Percentiles rank a stretch among this genome's conserved stretches.
Conservation (phyloP, 1,140 invertebrate genomes). For the Orussus abietinus region DNA sequence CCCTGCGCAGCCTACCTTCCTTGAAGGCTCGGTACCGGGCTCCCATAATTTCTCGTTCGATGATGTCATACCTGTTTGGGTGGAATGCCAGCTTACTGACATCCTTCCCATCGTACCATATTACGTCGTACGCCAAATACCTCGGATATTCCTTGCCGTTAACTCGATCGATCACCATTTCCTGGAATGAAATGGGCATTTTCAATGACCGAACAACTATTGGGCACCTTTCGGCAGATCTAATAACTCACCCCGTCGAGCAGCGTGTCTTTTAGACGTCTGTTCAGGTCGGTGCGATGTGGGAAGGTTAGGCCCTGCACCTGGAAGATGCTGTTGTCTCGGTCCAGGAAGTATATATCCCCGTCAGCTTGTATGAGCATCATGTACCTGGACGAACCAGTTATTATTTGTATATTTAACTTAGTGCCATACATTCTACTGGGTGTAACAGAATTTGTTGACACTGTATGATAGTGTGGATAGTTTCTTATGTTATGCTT, state of each 20-base stretch:
- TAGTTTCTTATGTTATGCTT: too few relatives aligned
- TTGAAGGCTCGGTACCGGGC: conserved; percentile 69
- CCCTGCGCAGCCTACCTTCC: conserved; percentile 69
- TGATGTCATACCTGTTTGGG: conserved; percentile 71
- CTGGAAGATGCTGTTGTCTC: conserved; percentile 93
- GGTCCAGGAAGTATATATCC: conserved; percentile 90
- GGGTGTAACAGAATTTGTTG: too few relatives aligned
- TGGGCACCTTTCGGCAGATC: too few relatives aligned
- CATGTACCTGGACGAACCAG: conserved; percentile 73
- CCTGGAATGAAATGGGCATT: conserved; percentile 52
- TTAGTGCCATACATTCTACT: too few relatives aligned
- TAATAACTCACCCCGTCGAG: conserved; percentile 79
- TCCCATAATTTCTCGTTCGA: conserved; percentile 67
- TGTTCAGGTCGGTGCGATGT: conserved; percentile 65
- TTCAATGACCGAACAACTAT: too few relatives aligned
- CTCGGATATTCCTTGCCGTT: conserved; percentile 72
- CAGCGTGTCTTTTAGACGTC: conserved; percentile 78
- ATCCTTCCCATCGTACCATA: conserved; percentile 77
- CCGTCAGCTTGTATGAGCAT: conserved; percentile 86
- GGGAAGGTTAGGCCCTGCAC: conserved; percentile 78
- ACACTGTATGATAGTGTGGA: too few relatives aligned
- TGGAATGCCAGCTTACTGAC: conserved; percentile 75
- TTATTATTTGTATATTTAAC: too few relatives aligned
- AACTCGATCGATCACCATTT: conserved; percentile 86
- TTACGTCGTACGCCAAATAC: conserved; percentile 94